Conservation (phyloP, 53 echinoderm and acorn worm genomes). For the Luidia sarsii region DNA sequence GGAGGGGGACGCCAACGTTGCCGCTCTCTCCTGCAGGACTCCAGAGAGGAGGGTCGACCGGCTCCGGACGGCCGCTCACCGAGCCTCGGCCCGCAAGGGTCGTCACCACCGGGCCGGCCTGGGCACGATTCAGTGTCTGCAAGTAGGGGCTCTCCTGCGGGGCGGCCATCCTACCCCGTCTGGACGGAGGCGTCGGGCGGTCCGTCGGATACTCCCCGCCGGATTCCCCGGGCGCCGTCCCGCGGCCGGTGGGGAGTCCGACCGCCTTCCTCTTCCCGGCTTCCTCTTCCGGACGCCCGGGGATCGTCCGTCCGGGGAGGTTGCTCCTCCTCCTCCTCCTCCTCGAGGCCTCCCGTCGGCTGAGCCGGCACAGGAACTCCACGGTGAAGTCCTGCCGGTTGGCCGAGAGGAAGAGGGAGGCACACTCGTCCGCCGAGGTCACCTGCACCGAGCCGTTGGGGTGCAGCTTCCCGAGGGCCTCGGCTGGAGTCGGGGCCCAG, state of each 20-base stretch:
- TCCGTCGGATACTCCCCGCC: not conserved
- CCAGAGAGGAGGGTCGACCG: not conserved
- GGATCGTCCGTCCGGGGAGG: too few relatives aligned
- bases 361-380: conserved; percentile 69
- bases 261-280: not conserved
- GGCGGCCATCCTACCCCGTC: too few relatives aligned
- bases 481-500: conserved; percentile 42
- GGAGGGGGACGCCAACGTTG: not conserved
- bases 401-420: conserved; percentile 52
- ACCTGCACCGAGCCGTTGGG: conserved; percentile 54
- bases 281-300: too few relatives aligned
- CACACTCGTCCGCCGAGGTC: conserved; percentile 67
- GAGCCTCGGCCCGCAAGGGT: not conserved
- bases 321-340: not conserved
- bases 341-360: conserved; percentile 6
- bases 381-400: conserved; percentile 72
- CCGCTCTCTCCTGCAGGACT: not conserved
- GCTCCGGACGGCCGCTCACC: not conserved
- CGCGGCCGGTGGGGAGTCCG: not conserved
- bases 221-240: not conserved
- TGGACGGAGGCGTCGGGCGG: too few relatives aligned
- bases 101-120: not conserved
- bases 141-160: conserved; percentile 42
- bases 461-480: not conserved
- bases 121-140: not conserved